Evolutionary conservation across 2,888 invertebrate species (phyloP).

Genomic region (Cryptophagus acutangulus): DNA sequence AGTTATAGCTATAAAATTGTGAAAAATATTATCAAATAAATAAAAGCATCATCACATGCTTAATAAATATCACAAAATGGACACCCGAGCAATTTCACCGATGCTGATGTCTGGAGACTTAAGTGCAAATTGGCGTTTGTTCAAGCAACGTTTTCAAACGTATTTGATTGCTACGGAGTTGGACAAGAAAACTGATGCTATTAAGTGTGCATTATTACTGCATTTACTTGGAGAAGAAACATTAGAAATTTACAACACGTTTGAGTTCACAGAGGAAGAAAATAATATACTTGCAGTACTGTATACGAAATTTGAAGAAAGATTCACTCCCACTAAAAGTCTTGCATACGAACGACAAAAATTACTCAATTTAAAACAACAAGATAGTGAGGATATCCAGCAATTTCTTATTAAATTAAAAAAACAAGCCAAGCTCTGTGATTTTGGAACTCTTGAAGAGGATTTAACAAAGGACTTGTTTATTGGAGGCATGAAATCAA

Average conservation of each 20-base stretch:
- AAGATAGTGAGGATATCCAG: background rate
- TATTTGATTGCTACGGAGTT: constrained; percentile 1
- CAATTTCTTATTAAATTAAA: constrained; percentile 4
- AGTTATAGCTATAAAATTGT: background rate
- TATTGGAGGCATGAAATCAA: background rate
- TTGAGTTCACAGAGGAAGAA: constrained; percentile 1
- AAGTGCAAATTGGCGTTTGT: background rate
- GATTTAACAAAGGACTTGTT: constrained; percentile 1
- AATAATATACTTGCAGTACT: background rate
- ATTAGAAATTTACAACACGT: background rate
- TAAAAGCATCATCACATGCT: no score
- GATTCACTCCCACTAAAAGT: background rate
- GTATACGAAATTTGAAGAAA: background rate
- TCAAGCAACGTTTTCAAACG: background rate
- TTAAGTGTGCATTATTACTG: background rate
- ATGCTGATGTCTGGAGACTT: constrained; percentile 9
- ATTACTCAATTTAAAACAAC: background rate
- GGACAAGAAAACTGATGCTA: background rate
- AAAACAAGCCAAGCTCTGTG: background rate
- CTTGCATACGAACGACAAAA: constrained; percentile 3
- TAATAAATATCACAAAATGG: no score
- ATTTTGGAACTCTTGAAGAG: constrained; percentile 3
- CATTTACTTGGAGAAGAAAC: constrained; percentile 1
- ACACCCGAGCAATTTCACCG: constrained; percentile 2
- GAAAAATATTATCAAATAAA: background rate